Conservation (phyloP, 2,797 vertebrate genomes). For the Manis pentadactyla region DNA sequence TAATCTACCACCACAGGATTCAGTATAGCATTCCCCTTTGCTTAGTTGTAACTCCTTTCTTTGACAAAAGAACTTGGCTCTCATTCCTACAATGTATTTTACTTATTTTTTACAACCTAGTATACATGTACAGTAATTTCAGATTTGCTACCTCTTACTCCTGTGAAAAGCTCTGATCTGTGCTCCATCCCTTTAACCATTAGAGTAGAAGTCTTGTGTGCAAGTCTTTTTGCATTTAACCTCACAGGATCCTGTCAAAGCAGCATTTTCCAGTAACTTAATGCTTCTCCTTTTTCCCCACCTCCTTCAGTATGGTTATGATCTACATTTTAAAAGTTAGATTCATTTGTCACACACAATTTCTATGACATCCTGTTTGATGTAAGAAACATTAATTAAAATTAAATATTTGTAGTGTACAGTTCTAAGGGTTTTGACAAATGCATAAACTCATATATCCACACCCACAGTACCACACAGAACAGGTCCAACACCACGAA, state of each 20-base stretch:
- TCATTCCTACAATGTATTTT: not conserved
- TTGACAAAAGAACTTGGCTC: not conserved
- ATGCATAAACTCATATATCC: not conserved
- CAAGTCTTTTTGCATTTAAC: not conserved
- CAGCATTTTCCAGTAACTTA: not conserved
- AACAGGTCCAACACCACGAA: not conserved
- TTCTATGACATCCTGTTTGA: not conserved
- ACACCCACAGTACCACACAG: not conserved
- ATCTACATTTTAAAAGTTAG: not conserved
- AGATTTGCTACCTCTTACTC: not conserved
- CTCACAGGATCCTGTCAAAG: not conserved
- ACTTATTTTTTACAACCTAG: not conserved
- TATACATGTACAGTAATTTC: not conserved
- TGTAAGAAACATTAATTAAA: not conserved
- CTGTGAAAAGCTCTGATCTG: not conserved
- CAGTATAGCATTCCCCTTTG: not conserved
- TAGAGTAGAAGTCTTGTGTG: not conserved
- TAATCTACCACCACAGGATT: not conserved
- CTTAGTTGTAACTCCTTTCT: not conserved
- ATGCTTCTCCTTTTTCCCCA: not conserved
- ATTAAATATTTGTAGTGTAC: not conserved
- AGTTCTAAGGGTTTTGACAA: not conserved
- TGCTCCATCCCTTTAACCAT: not conserved
- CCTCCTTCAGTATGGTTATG: not conserved
- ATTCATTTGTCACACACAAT: not conserved